Base-by-base conservation (phyloP, 2,888 invertebrate genomes). In the Agriopis leucophaearia region DNA sequence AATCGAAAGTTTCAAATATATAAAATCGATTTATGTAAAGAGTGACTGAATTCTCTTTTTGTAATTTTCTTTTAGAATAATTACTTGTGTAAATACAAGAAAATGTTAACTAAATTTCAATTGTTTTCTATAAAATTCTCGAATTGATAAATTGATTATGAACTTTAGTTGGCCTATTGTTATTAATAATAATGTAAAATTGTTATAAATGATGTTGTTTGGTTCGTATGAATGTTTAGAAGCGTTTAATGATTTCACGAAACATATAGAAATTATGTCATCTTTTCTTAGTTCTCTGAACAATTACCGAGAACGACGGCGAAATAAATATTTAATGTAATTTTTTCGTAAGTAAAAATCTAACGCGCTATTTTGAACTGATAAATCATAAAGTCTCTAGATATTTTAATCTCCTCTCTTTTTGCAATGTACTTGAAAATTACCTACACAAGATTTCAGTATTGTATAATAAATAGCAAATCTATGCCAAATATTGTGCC, bases 401-500 rank as follows among this genome's bases (percentile, higher is more conserved):
- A 48, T 27, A 38, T 57, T 47, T 47, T 0, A 27, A 61, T 61
- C 56, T 64, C 45, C 18, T 50, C 48, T 61, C 61, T 44, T 55
- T 54, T 60, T 55, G 36, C 54, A 55, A 57, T 56, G n/a, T 45
- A 45, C 35, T 16, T 36, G n/a, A 6, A 15, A 38, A 54, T 40
- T 45, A 44, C 42, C 51, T 63, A 54, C 54, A 63, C 35, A 59
- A 68, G 45, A 69, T 66, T 64, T 63, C 64, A 69, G 64, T 66
- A 68, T 71, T 76, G 0, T 44, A 55, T 51, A 44, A 72, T 77
- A 79, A 44, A 72, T 77, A 79, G 74, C 78, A 59, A 79, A 74
- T 64, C 72, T 78, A 85, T 80, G 91, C 90, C 91, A 91, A 91
- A 89, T 86, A 84, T 80, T 82, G 91, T 92, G 92, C 91, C 91